Evolutionary conservation across 1,140 invertebrate species (phyloP), one percentile per base, ranked within the genome.

Genomic region (Heterodera schachtii): DNA sequence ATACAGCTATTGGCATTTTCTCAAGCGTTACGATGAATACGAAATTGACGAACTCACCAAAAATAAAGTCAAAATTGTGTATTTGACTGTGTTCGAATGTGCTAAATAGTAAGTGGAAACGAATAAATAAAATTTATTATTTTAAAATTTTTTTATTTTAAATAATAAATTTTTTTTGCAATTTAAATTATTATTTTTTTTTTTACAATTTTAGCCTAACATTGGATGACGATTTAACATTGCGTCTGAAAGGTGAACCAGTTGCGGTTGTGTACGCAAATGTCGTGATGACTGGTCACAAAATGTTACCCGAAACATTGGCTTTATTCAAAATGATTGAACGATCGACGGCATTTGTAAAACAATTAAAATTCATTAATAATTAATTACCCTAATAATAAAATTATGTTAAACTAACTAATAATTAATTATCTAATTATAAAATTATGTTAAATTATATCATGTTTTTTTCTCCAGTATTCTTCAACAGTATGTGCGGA

Each of bases 181-280:
- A 87, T 49, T 49, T 49, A 49, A 49, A 49, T 9, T 6, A 49
- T 49, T 6, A 49, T 49, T 9, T 6, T 49, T 49, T 49, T 49
- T 49, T 6, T 49, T 9, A 49, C 9, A 49, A 9, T 49, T 49
- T 60, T 16, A 60, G 86, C 44, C 66, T 87, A 19, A 64, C 64
- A 52, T 44, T 89, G 19, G 75, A 83, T 31, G 76, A 83, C 3
- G 49, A 43, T 46, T 67, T 79, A n/a, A 64, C 69, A n/a, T 49
- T 84, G 6, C 52, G 77, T 4, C 21, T 95, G 11, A 90, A 93
- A 52, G 94, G 93, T 84, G 91, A 93, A 88, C 93, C 94, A 87
- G 93, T 98, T 19, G 94, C 94, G 57, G 94, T 99, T 43, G 94
- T 98, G 41, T 98, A 99, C 94, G 91, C 92, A 97, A 85, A 93